These are phyloP conservation scores for Caloenas nicobarica DNA, from an alignment of 2,113 vertebrate species.

Conservation along the genomic window DNA sequence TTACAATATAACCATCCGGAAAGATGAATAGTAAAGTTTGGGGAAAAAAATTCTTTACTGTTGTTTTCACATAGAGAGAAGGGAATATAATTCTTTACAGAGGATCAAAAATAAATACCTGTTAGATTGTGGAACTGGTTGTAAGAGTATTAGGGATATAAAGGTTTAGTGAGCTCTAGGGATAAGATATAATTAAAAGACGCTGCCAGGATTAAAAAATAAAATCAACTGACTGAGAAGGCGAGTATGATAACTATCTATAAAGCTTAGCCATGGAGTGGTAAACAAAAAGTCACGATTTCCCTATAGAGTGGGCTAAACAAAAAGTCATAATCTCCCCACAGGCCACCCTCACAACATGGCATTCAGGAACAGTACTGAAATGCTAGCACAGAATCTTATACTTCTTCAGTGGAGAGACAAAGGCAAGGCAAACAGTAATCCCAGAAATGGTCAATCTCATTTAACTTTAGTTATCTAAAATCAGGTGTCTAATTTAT, in stretches of 20 bases:
- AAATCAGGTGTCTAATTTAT: not conserved
- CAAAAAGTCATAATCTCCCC: not conserved
- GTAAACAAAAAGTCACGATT: conserved; percentile 6
- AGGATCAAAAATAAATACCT: not conserved
- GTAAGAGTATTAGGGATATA: not conserved
- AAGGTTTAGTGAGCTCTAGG: conserved; percentile 6
- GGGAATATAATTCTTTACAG: not conserved
- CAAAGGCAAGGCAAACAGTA: not conserved
- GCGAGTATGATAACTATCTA: not conserved
- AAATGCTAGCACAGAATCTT: not conserved
- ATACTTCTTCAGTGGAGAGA: not conserved
- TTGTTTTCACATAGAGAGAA: conserved; percentile 12
- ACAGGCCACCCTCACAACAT: not conserved
- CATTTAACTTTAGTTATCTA: not conserved
- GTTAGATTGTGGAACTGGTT: not conserved
- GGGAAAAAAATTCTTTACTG: not conserved
- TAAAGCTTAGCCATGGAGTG: not conserved
- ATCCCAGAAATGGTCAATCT: not conserved
- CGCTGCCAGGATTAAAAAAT: not conserved
- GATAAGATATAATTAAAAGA: conserved; percentile 35
- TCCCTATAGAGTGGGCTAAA: not conserved
- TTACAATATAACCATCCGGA: not conserved
- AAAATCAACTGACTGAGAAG: not conserved
- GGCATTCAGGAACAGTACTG: not conserved
- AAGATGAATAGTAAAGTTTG: not conserved